Evolutionary conservation across 2,797 vertebrate species (phyloP), one percentile per base, ranked within the genome.

Genomic region (Smutsia gigantea): DNA sequence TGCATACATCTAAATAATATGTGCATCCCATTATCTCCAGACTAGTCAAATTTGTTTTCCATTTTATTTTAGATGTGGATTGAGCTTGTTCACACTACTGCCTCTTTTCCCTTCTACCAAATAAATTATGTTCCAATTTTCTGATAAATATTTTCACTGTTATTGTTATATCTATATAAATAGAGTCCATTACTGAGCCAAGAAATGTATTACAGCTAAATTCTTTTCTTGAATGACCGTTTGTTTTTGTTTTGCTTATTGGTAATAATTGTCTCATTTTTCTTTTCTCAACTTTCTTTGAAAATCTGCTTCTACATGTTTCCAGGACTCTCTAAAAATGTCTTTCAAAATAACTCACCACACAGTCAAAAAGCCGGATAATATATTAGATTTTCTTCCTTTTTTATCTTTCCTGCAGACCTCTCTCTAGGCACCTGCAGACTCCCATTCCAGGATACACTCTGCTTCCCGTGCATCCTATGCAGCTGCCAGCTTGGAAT

Each of bases 181-280:
- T 31, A 51, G 5, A 75, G 5, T 7, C 39, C 18, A 59, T 49
- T 34, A 89, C 2, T 29, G 12, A 83, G 27, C 21, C 46, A 82
- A 85, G 5, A 72, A 64, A 93, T 21, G 23, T 57, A 81, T 49
- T 63, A 6, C 37, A 23, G 77, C 55, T 79, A 53, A 68, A 85
- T 77, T 72, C 6, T 18, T 25, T 74, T 61, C 78, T 92, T 66
- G n/a, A 71, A 77, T 15, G 71, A 51, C 5, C 46, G 6, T 42
- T 79, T 78, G 4, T 14, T 42, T 96, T 95, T 78, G 25, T 64
- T 92, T 90, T 61, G 39, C 29, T 74, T 78, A 46, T 42, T 21
- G 3, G 59, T 90, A 79, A 59, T 29, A 42, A 81, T 37, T 4
- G 2, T n/a, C n/a, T 93, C 17, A 34, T 34, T 89, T 93, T 83